phyloP scores from a whole-genome alignment of 2,113 vertebrate genomes.

The Clarias macrocephalus region DNA sequence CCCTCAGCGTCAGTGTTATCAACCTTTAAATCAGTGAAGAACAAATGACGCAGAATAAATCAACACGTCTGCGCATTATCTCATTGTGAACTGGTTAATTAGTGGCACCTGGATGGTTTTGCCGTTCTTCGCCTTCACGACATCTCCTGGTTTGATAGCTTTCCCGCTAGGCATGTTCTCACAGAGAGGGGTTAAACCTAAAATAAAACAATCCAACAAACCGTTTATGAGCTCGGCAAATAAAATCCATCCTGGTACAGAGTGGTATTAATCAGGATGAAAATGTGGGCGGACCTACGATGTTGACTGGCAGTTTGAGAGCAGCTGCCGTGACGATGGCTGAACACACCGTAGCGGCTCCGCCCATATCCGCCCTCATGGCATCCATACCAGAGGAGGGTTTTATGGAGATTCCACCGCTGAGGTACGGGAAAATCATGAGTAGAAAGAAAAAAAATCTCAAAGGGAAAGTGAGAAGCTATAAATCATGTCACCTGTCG shows the following conservation, averaged over 20 bases:
- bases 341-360: conserved; percentile 90
- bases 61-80: background rate
- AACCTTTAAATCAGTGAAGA: conserved; percentile 70
- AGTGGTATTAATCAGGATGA: no score
- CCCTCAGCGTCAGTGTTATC: conserved; percentile 97
- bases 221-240: background rate
- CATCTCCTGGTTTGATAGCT: conserved; percentile 92
- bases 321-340: conserved; percentile 88
- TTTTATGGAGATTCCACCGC: conserved; percentile 97
- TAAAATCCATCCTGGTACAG: background rate
- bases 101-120: conserved; percentile 94
- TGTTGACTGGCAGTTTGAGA: conserved; percentile 85
- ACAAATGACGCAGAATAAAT: background rate
- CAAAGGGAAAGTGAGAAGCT: background rate
- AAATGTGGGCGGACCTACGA: conserved; percentile 78
- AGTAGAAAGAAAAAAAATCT: background rate
- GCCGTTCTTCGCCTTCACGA: conserved; percentile 82
- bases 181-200: conserved; percentile 90
- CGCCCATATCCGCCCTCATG: conserved; percentile 97
- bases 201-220: background rate
- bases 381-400: conserved; percentile 89
- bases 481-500: conserved; percentile 80
- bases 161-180: conserved; percentile 97
- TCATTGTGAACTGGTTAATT: background rate
- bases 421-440: conserved; percentile 54